Evolutionary conservation across 2,113 vertebrate species (phyloP), one percentile per base, ranked within the genome.

Genomic region (Sapajus apella): DNA sequence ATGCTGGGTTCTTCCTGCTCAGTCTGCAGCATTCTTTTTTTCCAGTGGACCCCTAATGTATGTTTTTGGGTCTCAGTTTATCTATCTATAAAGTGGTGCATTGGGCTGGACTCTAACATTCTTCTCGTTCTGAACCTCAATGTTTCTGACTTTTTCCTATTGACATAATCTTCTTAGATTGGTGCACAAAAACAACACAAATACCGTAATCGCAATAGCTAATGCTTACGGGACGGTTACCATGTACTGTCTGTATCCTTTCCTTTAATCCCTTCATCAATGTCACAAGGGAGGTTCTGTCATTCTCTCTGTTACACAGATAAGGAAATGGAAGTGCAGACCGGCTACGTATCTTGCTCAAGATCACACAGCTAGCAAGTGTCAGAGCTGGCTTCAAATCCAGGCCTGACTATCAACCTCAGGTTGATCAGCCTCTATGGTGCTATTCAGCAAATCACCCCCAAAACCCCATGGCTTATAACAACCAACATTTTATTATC

Each of bases 241-340:
- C 21, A 0, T 1, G 32, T 37, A 35, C 23, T 11, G 3, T 12
- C 5, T 17, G 0, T 17, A 0, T 21, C 52, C 27, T 14, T 17
- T 4, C 21, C 30, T 64, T 66, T 14, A 4, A 25, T 50, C 20
- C 3, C 27, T 25, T 68, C 21, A 5, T 37, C 45, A 10, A 1
- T 6, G 45, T 4, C 11, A 0, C 21, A 23, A 55, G 70, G 70
- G 23, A 37, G 18, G 6, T 17, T 58, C 40, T 27, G 0, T 16
- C 4, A 0, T 56, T 64, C 2, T 68, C 8, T 73, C 13, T 37
- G 8, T 27, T 9, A 14, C 27, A 43, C 88, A 32, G 30, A 11
- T 11, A 14, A 73, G 32, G 20, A 79, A 10, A 27, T 20, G 23
- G 35, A 52, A 14, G 5, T 37, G 27, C 47, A 12, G n/a, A 17